These are phyloP conservation scores for Macrostomum cliftonense DNA, from an alignment of 2,888 invertebrate species.

Conservation along the genomic window DNA sequence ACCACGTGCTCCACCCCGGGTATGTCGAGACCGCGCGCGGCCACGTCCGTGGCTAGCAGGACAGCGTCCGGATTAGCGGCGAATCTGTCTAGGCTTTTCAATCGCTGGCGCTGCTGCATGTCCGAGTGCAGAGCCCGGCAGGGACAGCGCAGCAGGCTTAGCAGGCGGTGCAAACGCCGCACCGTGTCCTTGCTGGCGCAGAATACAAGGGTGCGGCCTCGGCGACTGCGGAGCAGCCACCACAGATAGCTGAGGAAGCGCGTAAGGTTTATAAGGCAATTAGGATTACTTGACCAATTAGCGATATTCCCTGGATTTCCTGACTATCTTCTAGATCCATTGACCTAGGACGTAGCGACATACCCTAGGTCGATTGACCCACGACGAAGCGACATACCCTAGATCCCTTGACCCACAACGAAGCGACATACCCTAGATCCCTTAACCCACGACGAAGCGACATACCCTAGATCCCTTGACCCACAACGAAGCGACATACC, in stretches of 20 bases:
- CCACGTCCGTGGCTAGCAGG: constrained; percentile 79
- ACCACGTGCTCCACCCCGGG: constrained; percentile 78
- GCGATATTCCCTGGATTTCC: too few relatives aligned
- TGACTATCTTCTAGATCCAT: too few relatives aligned
- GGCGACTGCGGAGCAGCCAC: constrained; percentile 62
- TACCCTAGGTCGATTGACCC: too few relatives aligned
- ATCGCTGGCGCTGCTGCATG: constrained; percentile 78
- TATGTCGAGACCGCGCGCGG: constrained; percentile 86
- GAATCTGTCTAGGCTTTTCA: constrained; percentile 74
- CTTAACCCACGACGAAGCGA: too few relatives aligned
- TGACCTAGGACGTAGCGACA: too few relatives aligned
- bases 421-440: too few relatives aligned
- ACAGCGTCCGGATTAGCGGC: constrained; percentile 46
- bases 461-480: too few relatives aligned
- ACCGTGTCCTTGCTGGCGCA: constrained; percentile 65
- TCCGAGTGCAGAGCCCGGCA: constrained; percentile 38
- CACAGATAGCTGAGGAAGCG: constrained; percentile 57
- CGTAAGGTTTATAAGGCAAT: too few relatives aligned
- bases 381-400: too few relatives aligned
- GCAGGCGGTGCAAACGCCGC: constrained; percentile 47
- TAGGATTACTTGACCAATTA: too few relatives aligned
- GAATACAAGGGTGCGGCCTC: constrained; percentile 77
- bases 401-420: too few relatives aligned
- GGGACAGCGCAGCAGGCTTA: constrained; percentile 18
- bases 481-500: too few relatives aligned